Percentiles rank a stretch among this genome's conserved stretches.
These are phyloP conservation scores for Adineta ricciae DNA, from an alignment of 2,888 invertebrate genomes.

Conservation along the genomic window DNA sequence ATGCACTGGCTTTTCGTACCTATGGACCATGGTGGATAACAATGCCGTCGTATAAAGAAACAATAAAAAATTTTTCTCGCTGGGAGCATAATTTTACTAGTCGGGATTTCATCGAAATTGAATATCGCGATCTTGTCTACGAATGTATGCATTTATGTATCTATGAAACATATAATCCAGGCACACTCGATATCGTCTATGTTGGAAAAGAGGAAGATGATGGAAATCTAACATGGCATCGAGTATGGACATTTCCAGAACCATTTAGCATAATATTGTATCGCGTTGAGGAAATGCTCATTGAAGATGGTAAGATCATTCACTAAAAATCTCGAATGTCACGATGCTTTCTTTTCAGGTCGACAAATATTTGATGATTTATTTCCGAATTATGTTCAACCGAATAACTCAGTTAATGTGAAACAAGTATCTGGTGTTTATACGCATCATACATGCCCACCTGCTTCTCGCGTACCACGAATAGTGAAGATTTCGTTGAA, in stretches of 20 bases:
- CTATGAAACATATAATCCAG: background rate
- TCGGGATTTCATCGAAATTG: constrained; percentile 12
- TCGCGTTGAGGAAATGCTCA: background rate
- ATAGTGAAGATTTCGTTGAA: background rate
- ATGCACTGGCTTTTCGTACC: background rate
- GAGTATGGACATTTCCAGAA: background rate
- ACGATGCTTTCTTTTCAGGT: no score
- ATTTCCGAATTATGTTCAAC: background rate
- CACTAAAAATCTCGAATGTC: no score
- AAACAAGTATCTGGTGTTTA: background rate
- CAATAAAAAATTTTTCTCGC: background rate
- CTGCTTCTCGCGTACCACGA: background rate
- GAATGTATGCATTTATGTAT: background rate
- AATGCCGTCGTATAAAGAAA: background rate
- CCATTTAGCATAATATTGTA: background rate
- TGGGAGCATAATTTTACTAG: background rate
- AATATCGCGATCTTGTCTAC: background rate
- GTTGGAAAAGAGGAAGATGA: background rate
- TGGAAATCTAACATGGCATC: background rate
- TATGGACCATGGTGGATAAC: constrained; percentile 8
- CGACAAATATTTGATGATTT: background rate
- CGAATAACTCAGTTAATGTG: background rate
- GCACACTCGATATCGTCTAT: background rate
- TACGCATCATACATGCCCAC: background rate
- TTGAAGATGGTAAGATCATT: background rate